Base-by-base conservation (phyloP, 2,888 invertebrate species). In the Crossocerus cetratus region DNA sequence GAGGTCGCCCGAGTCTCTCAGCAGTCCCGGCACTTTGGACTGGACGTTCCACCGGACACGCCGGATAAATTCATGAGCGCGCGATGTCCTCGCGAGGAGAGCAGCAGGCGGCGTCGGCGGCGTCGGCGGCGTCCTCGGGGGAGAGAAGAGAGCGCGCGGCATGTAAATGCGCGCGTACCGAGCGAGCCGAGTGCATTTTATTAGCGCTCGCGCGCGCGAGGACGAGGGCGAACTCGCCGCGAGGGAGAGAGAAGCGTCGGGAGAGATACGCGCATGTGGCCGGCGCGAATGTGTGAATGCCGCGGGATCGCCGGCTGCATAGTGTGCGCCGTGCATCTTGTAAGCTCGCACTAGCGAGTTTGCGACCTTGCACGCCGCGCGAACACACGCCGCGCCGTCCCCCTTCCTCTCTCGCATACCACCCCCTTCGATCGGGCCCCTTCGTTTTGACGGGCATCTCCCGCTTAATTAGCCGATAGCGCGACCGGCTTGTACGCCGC, bases 21-120 rank as follows among this genome's bases (percentile, higher is more conserved):
- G 32, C 8, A 32, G 32, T 32, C 32, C 32, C 11, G 32, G 32
- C 11, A 32, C 8, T 32, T 32, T 32, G 8, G 32, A 32, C 8
- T 32, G 32, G 32, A 4, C 32, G 32, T 32, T 32, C 32, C 32
- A 58, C 54, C 67, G 71, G 62, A 57, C 64, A 69, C 74, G 14
- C 70, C 68, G 73, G 82, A 82, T 82, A 82, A 82, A 82, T 82
- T 82, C 82, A 82, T 80, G 82, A 82, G 80, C 82, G 80, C 82
- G 80, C 82, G 81, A 80, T 80, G 81, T 81, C 81, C 80, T 80
- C 82, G 70, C 78, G 74, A 74, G 77, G 69, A 78, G 75, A 81
- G 76, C 72, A 69, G 66, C 80, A 75, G 68, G 79, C 62, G 78
- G 80, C 83, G 82, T 83, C 81, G 83, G 81, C 81, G 82, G 81